Evolutionary conservation across 2,888 invertebrate species (phyloP).

Genomic region (Brachylomia viminalis): DNA sequence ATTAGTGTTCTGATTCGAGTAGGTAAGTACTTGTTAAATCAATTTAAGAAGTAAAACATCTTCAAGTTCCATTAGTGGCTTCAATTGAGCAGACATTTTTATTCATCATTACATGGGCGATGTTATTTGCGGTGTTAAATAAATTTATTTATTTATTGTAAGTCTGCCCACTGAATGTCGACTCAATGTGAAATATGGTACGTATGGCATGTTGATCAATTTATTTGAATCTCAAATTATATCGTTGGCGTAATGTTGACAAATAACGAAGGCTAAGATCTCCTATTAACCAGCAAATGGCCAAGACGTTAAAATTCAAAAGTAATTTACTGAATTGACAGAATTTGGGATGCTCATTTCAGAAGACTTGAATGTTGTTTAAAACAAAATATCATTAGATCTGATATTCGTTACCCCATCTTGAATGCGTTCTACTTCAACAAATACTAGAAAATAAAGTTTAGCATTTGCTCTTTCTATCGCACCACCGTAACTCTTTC

Average conservation of each 20-base stretch:
- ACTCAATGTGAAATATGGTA: constrained; percentile 47
- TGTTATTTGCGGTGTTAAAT: constrained; percentile 47
- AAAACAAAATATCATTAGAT: constrained; percentile 4
- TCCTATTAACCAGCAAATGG: constrained; percentile 42
- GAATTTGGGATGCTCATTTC: constrained; percentile 18
- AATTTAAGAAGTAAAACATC: constrained; percentile 59
- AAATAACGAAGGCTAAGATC: constrained; percentile 40
- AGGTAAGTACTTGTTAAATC: constrained; percentile 52
- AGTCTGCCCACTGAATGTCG: constrained; percentile 34
- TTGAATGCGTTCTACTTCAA: constrained; percentile 4
- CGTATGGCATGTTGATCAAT: constrained; percentile 46
- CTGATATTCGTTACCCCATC: not conserved
- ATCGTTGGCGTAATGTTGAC: constrained; percentile 49
- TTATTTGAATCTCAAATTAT: constrained; percentile 58
- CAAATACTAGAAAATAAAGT: not conserved
- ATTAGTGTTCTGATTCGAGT: constrained; percentile 57
- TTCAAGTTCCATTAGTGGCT: constrained; percentile 48
- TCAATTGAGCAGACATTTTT: constrained; percentile 58
- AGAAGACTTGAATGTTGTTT: constrained; percentile 9
- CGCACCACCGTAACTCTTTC: not conserved
- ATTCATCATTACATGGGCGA: constrained; percentile 42
- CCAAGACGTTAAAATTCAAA: constrained; percentile 27
- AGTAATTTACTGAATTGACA: constrained; percentile 33
- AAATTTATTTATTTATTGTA: constrained; percentile 50
- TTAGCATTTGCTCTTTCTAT: not conserved